Base-by-base conservation (phyloP, 2,113 vertebrate genomes). In the Vidua macroura region DNA sequence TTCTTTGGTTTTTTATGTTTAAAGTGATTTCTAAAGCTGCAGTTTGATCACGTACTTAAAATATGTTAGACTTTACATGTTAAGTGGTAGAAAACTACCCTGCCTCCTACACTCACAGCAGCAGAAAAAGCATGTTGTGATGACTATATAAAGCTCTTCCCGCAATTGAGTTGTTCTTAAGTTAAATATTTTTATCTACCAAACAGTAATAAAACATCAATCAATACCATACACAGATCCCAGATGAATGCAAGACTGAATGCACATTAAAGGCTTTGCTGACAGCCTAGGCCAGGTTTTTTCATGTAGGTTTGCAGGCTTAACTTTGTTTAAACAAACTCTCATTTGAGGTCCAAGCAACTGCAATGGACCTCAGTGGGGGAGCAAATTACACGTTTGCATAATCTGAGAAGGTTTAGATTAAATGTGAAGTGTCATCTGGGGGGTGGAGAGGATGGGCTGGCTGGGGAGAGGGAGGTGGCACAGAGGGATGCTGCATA, bases 171-270 rank as follows among this genome's bases (percentile, higher is more conserved):
- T 78, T 89, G 83, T 86, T 95, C 82, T 83, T 37, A 31, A 75
- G 78, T 94, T 70, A 81, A 94, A 68, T 93, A 90, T 95, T 93
- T 93, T 56, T 86, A 74, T 81, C 76, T 92, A 46, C 56, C 80
- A 72, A 94, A 80, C 39, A 74, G 67, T 68, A 93, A 80, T 55
- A 93, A 81, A 85, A 25, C 55, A 59, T 86, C 80, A 72, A 69
- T 81, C 83, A 86, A 41, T 86, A 88, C 68, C 72, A 81, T 77
- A 81, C 85, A 39, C 28, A 37, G 76, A 44, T 83, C 56, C 85
- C 60, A 64, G 73, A 78, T 69, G 64, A 91, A 89, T 79, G 69
- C 52, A 62, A 86, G 66, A n/a, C n/a, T 27, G 60, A 80, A 85
- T 51, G 56, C 76, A 93, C 74, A 81, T 70, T 58, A 92, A 88